Evolutionary conservation across 2,113 vertebrate genomes (phyloP), one percentile per base, ranked within the genome.

Genomic region (Tragelaphus buxtoni): DNA sequence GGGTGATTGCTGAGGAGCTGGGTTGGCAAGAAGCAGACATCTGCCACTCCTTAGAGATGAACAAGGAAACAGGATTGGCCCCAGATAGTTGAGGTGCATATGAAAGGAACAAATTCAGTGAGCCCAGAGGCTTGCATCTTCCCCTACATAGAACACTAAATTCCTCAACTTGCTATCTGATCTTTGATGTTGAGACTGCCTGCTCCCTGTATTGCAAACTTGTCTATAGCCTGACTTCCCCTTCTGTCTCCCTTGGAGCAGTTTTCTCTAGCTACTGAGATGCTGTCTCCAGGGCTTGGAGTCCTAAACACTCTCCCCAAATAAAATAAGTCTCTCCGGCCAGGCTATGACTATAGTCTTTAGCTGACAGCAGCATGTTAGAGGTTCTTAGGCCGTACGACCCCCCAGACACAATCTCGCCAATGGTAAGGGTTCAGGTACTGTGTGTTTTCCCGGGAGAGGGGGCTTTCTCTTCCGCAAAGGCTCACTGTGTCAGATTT

Each of bases 371-470:
- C 35, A 26, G 11, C 11, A 13, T 13, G 35, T 24, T 26, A 42
- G 35, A 39, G 10, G 69, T 72, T 72, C 35, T 74, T 13, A 74
- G 13, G 35, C 69, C 1, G 0, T 74, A 74, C 22, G 3, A 42
- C 26, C 39, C 69, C 35, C 11, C 1, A 74, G 69, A 74, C 69
- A 26, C 18, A 3, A 11, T 39, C n/a, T 74, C 39, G 22, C 35
- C 35, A 11, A 3, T 0, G 1, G 69, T 42, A 42, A 74, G 35
- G 9, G 69, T 42, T 51, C 32, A 14, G 0, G 11, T 4, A 0
- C 28, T 13, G 39, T 14, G 17, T 13, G 35, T 9, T 51, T 56
- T 76, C 55, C 47, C 0, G 6, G 39, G 16, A n/a, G 22, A 7
- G 26, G 2, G 16, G 4, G 4, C 10, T 8, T 8, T 3, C 9